Conservation (phyloP, 2,113 vertebrate genomes). For the Daubentonia madagascariensis region DNA sequence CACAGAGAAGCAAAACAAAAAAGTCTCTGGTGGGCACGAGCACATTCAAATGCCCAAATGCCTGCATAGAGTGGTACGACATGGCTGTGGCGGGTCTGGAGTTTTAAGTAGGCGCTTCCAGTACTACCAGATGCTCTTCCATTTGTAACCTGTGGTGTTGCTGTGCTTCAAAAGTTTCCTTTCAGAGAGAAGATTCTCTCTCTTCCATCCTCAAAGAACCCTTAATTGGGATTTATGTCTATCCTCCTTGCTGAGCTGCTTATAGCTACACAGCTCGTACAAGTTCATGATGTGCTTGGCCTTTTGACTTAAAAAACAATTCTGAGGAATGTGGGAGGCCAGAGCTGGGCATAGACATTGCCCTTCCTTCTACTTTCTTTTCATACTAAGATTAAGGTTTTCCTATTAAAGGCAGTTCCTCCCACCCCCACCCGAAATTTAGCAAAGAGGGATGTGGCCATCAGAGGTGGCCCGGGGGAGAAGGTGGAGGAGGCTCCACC, state of each 20-base stretch:
- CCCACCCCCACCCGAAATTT: neutral
- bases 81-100: neutral
- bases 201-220: neutral
- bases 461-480: neutral
- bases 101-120: neutral
- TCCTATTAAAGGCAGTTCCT: neutral
- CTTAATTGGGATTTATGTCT: neutral
- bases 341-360: neutral
- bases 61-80: neutral
- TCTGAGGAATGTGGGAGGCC: neutral
- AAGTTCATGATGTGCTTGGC: neutral
- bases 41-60: neutral
- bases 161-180: neutral
- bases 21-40: neutral
- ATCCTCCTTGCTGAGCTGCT: neutral
- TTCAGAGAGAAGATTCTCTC: neutral
- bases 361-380: neutral
- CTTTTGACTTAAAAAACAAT: conserved; percentile 15
- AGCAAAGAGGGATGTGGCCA: neutral
- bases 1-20: neutral
- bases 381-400: neutral
- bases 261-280: neutral
- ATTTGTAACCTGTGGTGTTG: rapidly evolving
- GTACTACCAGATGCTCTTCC: neutral
- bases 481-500: neutral